These are phyloP conservation scores for Lordiphosa collinella DNA, from an alignment of 1,140 invertebrate genomes.

Conservation along the genomic window DNA sequence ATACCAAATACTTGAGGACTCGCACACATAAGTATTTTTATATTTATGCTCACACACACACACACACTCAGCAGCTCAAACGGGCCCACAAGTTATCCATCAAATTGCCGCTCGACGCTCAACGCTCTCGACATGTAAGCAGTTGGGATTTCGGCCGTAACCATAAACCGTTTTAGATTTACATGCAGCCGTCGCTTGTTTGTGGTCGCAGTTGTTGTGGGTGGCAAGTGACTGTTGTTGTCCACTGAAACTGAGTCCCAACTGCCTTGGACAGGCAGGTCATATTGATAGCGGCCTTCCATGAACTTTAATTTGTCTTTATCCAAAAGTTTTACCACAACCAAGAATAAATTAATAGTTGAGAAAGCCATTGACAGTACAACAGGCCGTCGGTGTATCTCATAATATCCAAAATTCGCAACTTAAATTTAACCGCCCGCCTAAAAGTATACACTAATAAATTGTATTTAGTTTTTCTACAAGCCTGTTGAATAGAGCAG, in stretches of 20 bases:
- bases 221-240: not conserved
- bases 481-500: no score
- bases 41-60: slow-evolving; percentile 7
- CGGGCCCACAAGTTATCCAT: slow-evolving; percentile 67
- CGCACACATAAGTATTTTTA: not conserved
- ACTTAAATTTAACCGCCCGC: no score
- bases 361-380: no score
- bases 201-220: slow-evolving; percentile 46
- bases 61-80: slow-evolving; percentile 6
- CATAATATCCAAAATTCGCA: no score
- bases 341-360: no score
- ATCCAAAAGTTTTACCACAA: slow-evolving; percentile 53
- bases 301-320: slow-evolving; percentile 61
- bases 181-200: slow-evolving; percentile 50
- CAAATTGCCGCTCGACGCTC: slow-evolving; percentile 53
- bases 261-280: not conserved
- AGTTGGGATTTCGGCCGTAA: slow-evolving; percentile 60
- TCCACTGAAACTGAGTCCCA: not conserved
- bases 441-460: no score
- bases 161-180: slow-evolving; percentile 71
- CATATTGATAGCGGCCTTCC: slow-evolving; percentile 4
- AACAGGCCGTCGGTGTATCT: no score
- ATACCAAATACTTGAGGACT: slow-evolving; percentile 35
- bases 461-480: no score
- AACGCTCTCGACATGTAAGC: slow-evolving; percentile 38